Percentiles rank a stretch among this genome's conserved stretches.
These are phyloP conservation scores for Ataeniobius toweri DNA, from an alignment of 2,797 vertebrate species.

Conservation along the genomic window DNA sequence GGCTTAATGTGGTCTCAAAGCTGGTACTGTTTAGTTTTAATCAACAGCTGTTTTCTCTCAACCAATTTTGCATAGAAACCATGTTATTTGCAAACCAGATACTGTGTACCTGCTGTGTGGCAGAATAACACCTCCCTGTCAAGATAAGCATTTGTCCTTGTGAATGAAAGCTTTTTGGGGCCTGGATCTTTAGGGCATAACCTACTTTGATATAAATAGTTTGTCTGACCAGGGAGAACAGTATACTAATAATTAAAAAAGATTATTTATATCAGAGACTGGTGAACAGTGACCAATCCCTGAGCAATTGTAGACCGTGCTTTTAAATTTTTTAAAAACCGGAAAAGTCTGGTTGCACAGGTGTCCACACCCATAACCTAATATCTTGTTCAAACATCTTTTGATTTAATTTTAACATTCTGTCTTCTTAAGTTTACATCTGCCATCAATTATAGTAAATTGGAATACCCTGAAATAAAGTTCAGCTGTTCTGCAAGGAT, in stretches of 20 bases:
- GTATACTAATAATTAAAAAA: neutral
- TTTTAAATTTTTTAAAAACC: neutral
- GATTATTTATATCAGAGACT: neutral
- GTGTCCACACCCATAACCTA: neutral
- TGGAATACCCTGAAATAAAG: no score
- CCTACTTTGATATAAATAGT: neutral
- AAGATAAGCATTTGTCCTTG: slow-evolving; percentile 31
- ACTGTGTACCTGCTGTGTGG: slow-evolving; percentile 41
- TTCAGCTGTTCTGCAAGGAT: no score
- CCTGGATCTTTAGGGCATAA: slow-evolving; percentile 3
- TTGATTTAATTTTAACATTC: neutral
- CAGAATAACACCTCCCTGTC: slow-evolving; percentile 52
- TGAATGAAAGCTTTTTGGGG: slow-evolving; percentile 15
- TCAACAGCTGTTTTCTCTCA: slow-evolving; percentile 22
- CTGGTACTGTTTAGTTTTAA: slow-evolving; percentile 6
- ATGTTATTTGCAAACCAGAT: slow-evolving; percentile 43
- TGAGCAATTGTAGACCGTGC: no score
- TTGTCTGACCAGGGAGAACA: neutral
- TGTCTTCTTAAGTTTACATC: no score
- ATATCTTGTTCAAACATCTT: neutral
- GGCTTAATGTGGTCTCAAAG: neutral
- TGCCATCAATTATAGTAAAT: no score
- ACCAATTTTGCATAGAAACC: slow-evolving; percentile 25
- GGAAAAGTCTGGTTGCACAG: neutral
- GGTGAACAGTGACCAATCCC: neutral